Evolutionary conservation across 2,797 vertebrate genomes (phyloP).

Genomic region (Cirrhinus molitorella): DNA sequence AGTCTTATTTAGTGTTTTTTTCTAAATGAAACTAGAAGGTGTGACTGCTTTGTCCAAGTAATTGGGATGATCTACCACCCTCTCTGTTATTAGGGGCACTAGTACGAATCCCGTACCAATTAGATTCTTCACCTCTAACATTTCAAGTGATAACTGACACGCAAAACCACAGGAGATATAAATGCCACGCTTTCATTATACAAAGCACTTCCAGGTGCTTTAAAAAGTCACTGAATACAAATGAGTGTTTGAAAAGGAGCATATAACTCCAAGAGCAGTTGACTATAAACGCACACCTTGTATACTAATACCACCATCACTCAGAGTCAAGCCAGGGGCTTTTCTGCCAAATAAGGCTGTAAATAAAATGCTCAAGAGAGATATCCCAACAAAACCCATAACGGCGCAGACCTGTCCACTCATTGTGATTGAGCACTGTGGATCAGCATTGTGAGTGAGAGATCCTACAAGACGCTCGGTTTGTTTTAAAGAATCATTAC

Average conservation of each 20-base stretch:
- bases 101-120: slow-evolving; percentile 25
- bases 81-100: neutral
- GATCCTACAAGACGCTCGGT: neutral
- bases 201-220: slow-evolving; percentile 13
- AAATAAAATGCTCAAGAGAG: slow-evolving; percentile 5
- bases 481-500: slow-evolving; percentile 41
- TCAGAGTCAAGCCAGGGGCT: slow-evolving; percentile 28
- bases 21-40: slow-evolving; percentile 12
- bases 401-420: slow-evolving; percentile 1
- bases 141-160: slow-evolving; percentile 1
- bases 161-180: neutral
- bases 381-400: slow-evolving; percentile 1
- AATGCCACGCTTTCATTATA: slow-evolving; percentile 6
- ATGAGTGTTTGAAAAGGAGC: neutral
- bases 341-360: slow-evolving; percentile 10
- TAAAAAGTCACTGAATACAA: slow-evolving; percentile 17
- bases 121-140: slow-evolving; percentile 7
- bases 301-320: slow-evolving; percentile 6
- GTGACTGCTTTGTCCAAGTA: neutral
- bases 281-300: neutral
- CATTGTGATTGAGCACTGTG: slow-evolving; percentile 25
- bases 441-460: neutral
- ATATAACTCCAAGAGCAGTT: neutral
- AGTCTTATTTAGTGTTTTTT: neutral
- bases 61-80: slow-evolving; percentile 8